Evolutionary conservation across 2,797 vertebrate species (phyloP).

Genomic region (Sebastes oblongus): DNA sequence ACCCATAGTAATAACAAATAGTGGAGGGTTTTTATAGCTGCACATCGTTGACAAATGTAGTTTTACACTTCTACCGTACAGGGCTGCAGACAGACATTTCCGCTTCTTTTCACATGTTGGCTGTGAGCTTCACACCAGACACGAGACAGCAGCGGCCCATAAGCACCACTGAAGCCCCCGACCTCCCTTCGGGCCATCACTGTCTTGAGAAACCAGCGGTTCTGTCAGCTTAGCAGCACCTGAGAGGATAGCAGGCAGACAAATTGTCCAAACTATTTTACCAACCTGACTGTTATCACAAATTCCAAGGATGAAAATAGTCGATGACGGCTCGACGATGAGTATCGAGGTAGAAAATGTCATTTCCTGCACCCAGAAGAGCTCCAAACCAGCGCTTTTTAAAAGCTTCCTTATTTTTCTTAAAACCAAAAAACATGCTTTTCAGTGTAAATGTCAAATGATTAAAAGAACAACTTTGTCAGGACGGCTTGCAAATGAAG

Average conservation of each 20-base stretch:
- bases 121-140: neutral
- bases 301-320: neutral
- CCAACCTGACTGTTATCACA: neutral
- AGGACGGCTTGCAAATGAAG: neutral
- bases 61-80: neutral
- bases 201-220: neutral
- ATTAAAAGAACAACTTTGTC: neutral
- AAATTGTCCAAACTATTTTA: neutral
- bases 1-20: no score
- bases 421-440: neutral
- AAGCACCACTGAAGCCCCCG: neutral
- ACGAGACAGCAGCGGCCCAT: neutral
- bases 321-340: neutral
- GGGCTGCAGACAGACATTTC: neutral
- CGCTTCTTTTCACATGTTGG: neutral
- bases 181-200: neutral
- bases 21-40: no score
- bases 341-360: neutral
- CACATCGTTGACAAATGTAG: neutral
- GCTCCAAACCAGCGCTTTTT: neutral
- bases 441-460: neutral
- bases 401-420: neutral
- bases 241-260: neutral
- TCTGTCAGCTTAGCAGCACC: slow-evolving; percentile 1
- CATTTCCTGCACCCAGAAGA: neutral